Evolutionary conservation across 2,888 invertebrate species (phyloP), one percentile per base, ranked within the genome.

Genomic region (Phasia obesa): DNA sequence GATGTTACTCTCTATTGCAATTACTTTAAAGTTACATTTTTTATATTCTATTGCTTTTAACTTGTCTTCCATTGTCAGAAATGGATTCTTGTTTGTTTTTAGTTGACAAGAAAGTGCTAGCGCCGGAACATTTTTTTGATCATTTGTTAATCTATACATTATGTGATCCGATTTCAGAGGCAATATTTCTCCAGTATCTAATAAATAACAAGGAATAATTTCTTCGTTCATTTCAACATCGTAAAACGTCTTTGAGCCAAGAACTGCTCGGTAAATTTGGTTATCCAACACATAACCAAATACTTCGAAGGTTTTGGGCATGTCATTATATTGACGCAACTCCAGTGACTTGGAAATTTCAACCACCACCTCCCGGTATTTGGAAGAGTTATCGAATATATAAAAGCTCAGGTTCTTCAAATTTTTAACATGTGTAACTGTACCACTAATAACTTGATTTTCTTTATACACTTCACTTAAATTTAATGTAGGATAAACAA

Each of bases 181-280:
- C 1, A 84, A 67, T 15, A 78, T 47, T 71, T 86, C 86, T 2
- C 86, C 86, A 38, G 84, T 84, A 51, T 86, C 86, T 11, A 86
- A 17, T 17, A 86, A 27, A 67, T 79, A 76, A 35, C 75, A 67
- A 15, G 75, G 79, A 11, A 47, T 35, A 23, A 76, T 44, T 21
- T 79, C 31, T 25, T 83, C 75, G 6, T 84, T 44, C 25, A 67
- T 71, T 59, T 81, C 74, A 9, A 59, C 64, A 19, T 81, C 74
- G 23, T 70, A 69, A 2, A 55, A 44, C 2, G 51, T 42, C 9
- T 81, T 65, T n/a, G 65, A 49, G 11, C 69, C 17, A 3, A 84
- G 78, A 1, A 84, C 77, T 3, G 86, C 86, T 42, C 86, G 69
- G 19, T 84, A 38, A 47, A 86, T 85, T 7, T 83, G 70, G 6